Conservation (phyloP, 1,140 invertebrate genomes). For the Watersipora subatra region DNA sequence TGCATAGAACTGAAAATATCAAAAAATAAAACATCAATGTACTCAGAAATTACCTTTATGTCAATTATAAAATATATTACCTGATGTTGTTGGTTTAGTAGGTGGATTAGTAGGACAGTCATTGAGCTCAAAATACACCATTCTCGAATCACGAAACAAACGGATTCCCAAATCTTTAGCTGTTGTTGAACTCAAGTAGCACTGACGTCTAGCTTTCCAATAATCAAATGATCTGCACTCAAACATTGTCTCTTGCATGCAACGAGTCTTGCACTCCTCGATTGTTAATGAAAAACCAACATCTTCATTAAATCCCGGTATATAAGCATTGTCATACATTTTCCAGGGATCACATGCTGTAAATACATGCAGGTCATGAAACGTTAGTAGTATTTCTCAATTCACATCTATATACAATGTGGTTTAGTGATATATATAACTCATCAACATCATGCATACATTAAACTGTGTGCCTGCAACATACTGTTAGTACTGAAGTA, state of each 20-base stretch:
- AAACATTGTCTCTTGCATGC: background rate
- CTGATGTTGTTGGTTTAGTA: no score
- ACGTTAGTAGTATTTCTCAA: background rate
- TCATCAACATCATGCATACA: no score
- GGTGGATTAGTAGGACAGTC: background rate
- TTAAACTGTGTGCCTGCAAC: no score
- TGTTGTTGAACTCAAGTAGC: background rate
- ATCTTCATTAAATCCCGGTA: background rate
- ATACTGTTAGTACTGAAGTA: no score
- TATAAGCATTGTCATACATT: background rate
- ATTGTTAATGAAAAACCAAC: background rate
- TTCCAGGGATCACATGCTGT: background rate
- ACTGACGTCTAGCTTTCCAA: background rate
- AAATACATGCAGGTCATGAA: background rate
- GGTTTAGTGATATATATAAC: no score
- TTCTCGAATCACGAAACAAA: background rate
- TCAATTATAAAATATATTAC: no score
- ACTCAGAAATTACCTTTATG: no score
- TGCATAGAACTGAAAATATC: no score
- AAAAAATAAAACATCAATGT: no score
- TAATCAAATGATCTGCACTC: background rate
- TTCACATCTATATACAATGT: no score
- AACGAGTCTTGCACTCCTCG: background rate
- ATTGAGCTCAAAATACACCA: background rate
- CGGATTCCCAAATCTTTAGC: background rate